Evolutionary conservation across 2,113 vertebrate genomes (phyloP), one percentile per base, ranked within the genome.

Genomic region (Pygoscelis adeliae): DNA sequence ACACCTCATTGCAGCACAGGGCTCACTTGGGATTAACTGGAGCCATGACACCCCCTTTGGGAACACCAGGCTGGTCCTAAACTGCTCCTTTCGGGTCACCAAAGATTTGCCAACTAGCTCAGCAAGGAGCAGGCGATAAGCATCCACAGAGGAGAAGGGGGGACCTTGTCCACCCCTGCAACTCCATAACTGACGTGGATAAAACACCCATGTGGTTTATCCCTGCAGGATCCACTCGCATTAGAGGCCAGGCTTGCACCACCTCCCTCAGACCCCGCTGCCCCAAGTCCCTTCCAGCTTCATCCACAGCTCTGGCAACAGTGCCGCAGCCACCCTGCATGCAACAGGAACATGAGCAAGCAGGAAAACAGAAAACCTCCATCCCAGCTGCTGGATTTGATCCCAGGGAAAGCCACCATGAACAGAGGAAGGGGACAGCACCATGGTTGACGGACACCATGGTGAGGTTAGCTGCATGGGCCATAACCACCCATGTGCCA

Each of bases 401-500:
- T 38, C 17, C 20, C 25, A 72, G 38, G 61, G 52, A 50, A 87
- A 85, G 82, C 19, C 32, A 7, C 36, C 8, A 1, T 5, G 34
- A 69, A 3, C 27, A 38, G 49, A 52, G 32, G 38, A 44, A 42
- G 4, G 36, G 42, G 62, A 61, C 50, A 40, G 29, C 29, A 25
- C 5, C 1, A 0, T 12, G n/a, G 40, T 1, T 44, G 46, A 29
- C 0, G 6, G 44, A 36, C 46, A 38, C 11, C 19, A 6, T 2
- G 1, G 50, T 4, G n/a, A 46, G 50, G 42, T 5, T 19, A 7
- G 20, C 58, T 26, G 19, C 62, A 30, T 0, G 1, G 47, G 29
- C 13, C 3, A 1, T 9, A 52, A 6, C 0, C 0, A 53, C 1
- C 1, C 30, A 10, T 0, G 1, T 29, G 61, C 65, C 6, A 1